These are phyloP conservation scores for Stomatorhinus walkeri DNA, from an alignment of 2,797 vertebrate species.

Conservation along the genomic window DNA sequence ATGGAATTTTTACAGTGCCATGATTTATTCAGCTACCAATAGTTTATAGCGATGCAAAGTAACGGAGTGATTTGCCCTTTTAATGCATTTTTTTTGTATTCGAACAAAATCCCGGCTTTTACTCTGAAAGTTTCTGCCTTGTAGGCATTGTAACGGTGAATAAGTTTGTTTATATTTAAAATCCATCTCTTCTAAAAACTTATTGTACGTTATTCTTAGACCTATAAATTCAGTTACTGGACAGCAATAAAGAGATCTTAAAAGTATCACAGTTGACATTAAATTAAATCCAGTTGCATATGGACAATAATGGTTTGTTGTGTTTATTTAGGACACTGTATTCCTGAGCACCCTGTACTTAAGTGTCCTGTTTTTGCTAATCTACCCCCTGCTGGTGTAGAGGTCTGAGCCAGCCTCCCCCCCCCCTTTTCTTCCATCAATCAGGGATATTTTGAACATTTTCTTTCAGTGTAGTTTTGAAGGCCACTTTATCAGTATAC, in stretches of 20 bases:
- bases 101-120: background rate
- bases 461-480: background rate
- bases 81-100: background rate
- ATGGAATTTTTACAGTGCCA: background rate
- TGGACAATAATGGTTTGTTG: background rate
- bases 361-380: background rate
- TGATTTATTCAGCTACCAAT: background rate
- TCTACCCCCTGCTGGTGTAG: background rate
- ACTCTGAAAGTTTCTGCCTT: background rate
- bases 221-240: background rate
- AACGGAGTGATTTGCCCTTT: background rate
- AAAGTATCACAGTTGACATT: background rate
- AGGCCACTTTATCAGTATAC: background rate
- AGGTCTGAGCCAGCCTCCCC: background rate
- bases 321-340: background rate
- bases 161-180: background rate
- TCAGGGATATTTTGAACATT: background rate
- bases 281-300: background rate
- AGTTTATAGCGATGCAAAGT: background rate
- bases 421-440: background rate
- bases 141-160: background rate
- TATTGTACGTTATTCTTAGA: background rate
- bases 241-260: background rate
- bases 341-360: background rate
- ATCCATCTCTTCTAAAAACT: background rate